Conservation (phyloP, 1,140 invertebrate species). For the Ericerus pela region DNA sequence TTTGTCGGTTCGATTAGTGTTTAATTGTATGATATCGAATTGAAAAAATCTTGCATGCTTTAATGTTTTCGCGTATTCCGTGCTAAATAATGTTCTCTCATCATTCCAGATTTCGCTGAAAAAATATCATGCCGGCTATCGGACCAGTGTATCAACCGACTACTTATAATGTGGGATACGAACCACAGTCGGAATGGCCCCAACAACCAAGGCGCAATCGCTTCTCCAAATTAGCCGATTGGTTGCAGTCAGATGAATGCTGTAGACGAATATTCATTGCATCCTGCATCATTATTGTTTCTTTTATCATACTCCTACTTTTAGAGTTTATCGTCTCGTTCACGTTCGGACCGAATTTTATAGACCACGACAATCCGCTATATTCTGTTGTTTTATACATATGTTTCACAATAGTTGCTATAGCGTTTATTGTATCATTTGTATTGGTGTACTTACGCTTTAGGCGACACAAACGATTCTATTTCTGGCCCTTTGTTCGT, state of each 20-base stretch:
- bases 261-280: constrained; percentile 7
- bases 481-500: constrained; percentile 7
- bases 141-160: constrained; percentile 18
- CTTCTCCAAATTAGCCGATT: not conserved
- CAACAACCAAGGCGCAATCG: constrained; percentile 10
- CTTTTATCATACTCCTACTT: constrained; percentile 6
- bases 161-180: constrained; percentile 15
- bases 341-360: not conserved
- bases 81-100: too few relatives aligned
- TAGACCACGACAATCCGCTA: constrained; percentile 4
- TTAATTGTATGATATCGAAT: too few relatives aligned
- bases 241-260: constrained; percentile 3
- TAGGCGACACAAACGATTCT: not conserved
- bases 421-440: not conserved
- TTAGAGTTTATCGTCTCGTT: constrained; percentile 9
- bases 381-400: not conserved
- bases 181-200: constrained; percentile 16
- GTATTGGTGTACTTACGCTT: not conserved
- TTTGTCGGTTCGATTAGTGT: too few relatives aligned
- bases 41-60: too few relatives aligned
- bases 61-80: too few relatives aligned
- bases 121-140: constrained; percentile 10
- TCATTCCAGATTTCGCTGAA: not conserved
- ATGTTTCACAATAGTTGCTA: not conserved
- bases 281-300: not conserved